Base-by-base conservation (phyloP, 2,797 vertebrate species). In the Crenichthys baileyi region DNA sequence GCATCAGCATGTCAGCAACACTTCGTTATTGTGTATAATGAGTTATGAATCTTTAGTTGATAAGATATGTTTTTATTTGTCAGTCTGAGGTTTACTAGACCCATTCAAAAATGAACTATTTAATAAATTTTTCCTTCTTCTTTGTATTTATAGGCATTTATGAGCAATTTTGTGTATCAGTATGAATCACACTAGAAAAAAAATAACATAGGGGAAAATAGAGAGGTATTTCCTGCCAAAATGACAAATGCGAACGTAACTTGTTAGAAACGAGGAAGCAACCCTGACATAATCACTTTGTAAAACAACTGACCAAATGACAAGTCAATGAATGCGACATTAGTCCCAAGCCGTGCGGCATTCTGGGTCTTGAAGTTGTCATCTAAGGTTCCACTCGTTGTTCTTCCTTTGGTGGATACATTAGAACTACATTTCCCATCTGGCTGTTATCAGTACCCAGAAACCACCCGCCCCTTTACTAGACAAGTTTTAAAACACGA, bases 391-490 rank as follows among this genome's bases (percentile, higher is more conserved):
- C 11, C 3, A 0, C 2, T 0, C 0, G 2, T 0, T 4, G 0
- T 24, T 15, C 18, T 0, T 0, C 0, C 2, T 4, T 0, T 1
- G 1, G 1, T 20, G 1, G 20, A 16, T 3, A 11, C 7, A 0
- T 0, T 7, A 79, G 22, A 89, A 96, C 94, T 16, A 68, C 78
- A 86, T 89, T 91, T 90, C 94, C 95, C 95, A 73, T 73, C 20
- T 1, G 85, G 50, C 89, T 16, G 5, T 31, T 36, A 7, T 78
- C 24, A 20, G 1, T 56, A 36, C 11, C 2, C 65, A 29, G 29
- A 56, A 74, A 72, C 4, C 46, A 77, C 83, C 83, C 88, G 65
- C 88, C 91, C 46, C 71, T 31, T 53, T 2, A 22, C 46, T 44
- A 70, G 79, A 75, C 79, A 48, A n/a, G 50, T 78, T 79, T 3